Evolutionary conservation across 1,140 invertebrate genomes (phyloP).

Genomic region (Neocloeon triangulifer): DNA sequence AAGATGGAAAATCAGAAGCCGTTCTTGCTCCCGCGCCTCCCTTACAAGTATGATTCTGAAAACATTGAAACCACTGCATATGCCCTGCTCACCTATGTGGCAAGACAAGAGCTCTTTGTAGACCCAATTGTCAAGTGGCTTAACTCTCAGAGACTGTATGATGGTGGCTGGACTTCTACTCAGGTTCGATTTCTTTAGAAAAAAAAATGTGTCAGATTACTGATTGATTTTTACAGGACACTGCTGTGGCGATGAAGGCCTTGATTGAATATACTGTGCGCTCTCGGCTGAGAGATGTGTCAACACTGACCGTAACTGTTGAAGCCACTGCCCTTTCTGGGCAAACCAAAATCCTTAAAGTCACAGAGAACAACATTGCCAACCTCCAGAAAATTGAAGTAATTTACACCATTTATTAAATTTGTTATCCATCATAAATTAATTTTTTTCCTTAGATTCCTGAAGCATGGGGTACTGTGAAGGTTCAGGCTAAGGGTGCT

Average conservation of each 20-base stretch:
- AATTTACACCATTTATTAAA: slow-evolving; percentile 10
- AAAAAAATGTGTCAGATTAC: background rate
- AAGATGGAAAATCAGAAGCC: slow-evolving; percentile 80
- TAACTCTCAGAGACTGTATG: slow-evolving; percentile 70
- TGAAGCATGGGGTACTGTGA: slow-evolving; percentile 78
- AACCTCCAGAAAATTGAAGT: slow-evolving; percentile 50
- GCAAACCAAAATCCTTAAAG: slow-evolving; percentile 34
- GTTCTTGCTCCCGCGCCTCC: slow-evolving; percentile 65
- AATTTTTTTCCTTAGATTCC: slow-evolving; percentile 42
- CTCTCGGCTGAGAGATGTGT: slow-evolving; percentile 69
- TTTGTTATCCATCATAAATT: background rate
- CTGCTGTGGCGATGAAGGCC: slow-evolving; percentile 69
- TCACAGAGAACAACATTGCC: slow-evolving; percentile 53
- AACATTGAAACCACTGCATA: slow-evolving; percentile 88
- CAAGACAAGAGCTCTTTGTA: slow-evolving; percentile 50
- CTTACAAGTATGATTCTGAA: slow-evolving; percentile 68
- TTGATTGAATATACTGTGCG: slow-evolving; percentile 73
- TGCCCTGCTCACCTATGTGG: slow-evolving; percentile 70
- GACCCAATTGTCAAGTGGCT: slow-evolving; percentile 84
- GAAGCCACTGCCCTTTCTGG: slow-evolving; percentile 65
- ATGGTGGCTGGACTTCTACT: slow-evolving; percentile 86
- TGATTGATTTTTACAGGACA: slow-evolving; percentile 32
- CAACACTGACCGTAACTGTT: slow-evolving; percentile 50
- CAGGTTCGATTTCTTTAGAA: slow-evolving; percentile 30
- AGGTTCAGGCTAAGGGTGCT: slow-evolving; percentile 69